phyloP scores from a whole-genome alignment of 2,113 vertebrate genomes.

The Calidris pugnax region DNA sequence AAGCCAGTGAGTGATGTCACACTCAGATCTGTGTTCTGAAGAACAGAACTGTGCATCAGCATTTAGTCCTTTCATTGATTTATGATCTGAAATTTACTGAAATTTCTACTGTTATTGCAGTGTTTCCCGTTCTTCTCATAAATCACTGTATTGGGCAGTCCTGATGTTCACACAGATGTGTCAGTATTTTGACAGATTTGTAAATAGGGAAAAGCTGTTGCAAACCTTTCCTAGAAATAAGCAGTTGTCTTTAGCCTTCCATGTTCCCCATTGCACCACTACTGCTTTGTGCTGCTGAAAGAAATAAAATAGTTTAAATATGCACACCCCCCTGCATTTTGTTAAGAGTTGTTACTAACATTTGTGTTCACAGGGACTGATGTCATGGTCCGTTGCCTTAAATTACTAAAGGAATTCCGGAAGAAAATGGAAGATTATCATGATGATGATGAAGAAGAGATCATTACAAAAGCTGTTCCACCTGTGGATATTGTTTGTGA shows the following conservation, averaged over 20 bases:
- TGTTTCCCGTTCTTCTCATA: not conserved
- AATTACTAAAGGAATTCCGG: slow-evolving; percentile 84
- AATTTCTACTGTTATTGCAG: not conserved
- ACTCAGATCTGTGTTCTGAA: not conserved
- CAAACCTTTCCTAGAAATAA: not conserved
- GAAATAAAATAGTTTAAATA: not conserved
- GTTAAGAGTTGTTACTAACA: not conserved
- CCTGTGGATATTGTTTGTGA: slow-evolving; percentile 84
- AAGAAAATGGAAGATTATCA: slow-evolving; percentile 82
- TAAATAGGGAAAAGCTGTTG: not conserved
- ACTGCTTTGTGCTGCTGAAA: not conserved
- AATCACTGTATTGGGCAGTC: not conserved
- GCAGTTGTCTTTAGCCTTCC: not conserved
- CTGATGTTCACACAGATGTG: no score
- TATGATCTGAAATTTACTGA: not conserved
- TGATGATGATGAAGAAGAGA: slow-evolving; percentile 84
- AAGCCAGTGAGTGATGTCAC: not conserved
- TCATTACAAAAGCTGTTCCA: slow-evolving; percentile 72
- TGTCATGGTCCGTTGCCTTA: slow-evolving; percentile 86
- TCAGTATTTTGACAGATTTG: not conserved
- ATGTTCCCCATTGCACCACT: not conserved
- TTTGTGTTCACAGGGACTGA: slow-evolving; percentile 78
- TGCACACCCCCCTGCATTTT: fast-evolving
- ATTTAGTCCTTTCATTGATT: not conserved
- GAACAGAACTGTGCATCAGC: not conserved